These are phyloP conservation scores for Zaprionus obscuricornis DNA, from an alignment of 2,888 invertebrate species.

Conservation along the genomic window DNA sequence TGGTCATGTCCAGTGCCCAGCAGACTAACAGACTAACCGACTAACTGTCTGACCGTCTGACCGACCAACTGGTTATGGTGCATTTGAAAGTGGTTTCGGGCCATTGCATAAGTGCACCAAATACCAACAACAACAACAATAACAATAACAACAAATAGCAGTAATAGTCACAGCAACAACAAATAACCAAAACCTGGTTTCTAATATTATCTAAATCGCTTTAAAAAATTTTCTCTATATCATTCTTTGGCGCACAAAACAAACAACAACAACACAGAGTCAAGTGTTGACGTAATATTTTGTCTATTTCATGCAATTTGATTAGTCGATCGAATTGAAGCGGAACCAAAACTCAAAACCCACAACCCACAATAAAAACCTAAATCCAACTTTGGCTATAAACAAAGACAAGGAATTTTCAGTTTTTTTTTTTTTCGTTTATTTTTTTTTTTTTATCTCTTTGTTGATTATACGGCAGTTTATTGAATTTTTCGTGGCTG, in stretches of 20 bases:
- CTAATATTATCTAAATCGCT: conserved; percentile 62
- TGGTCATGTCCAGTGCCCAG: conserved; percentile 41
- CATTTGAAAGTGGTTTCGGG: conserved; percentile 79
- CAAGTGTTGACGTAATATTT: conserved; percentile 70
- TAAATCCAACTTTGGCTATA: too few relatives aligned
- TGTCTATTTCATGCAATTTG: conserved; percentile 31
- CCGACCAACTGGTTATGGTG: conserved; percentile 48
- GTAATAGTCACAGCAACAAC: conserved; percentile 23
- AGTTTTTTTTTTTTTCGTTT: not conserved
- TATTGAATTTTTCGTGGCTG: conserved; percentile 31
- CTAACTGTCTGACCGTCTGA: conserved; percentile 47
- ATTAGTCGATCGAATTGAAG: conserved; percentile 61
- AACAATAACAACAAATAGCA: conserved; percentile 28
- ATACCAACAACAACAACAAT: conserved; percentile 52
- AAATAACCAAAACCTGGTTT: conserved; percentile 51
- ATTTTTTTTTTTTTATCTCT: conserved; percentile 7
- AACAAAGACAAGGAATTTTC: conserved; percentile 20
- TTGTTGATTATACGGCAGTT: conserved; percentile 42
- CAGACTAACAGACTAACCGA: conserved; percentile 8
- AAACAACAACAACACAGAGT: too few relatives aligned
- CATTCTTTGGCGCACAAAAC: conserved; percentile 67
- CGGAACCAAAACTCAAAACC: conserved; percentile 61
- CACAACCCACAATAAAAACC: too few relatives aligned
- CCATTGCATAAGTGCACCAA: conserved; percentile 74
- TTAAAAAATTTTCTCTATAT: conserved; percentile 56